Evolutionary conservation across 2,113 vertebrate genomes (phyloP).

Genomic region (Vulpes ferrilata): DNA sequence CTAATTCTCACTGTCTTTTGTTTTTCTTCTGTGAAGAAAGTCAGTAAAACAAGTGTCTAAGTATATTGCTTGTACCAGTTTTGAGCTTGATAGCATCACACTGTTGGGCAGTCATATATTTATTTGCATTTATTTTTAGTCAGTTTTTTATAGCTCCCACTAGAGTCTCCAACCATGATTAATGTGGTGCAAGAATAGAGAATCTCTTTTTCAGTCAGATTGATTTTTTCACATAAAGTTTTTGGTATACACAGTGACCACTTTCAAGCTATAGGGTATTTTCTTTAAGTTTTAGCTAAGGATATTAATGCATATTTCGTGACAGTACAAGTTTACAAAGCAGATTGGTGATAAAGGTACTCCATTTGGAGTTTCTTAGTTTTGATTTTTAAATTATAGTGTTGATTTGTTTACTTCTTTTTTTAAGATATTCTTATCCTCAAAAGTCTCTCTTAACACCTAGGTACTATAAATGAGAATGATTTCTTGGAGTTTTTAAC

Average conservation of each 20-base stretch:
- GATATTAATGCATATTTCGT: background rate
- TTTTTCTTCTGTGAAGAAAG: background rate
- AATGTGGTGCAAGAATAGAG: background rate
- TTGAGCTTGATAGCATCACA: background rate
- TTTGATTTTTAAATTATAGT: conserved; percentile 8
- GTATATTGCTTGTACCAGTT: background rate
- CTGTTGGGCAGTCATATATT: background rate
- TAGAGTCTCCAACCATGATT: background rate
- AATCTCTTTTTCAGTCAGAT: background rate
- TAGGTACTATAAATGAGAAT: background rate
- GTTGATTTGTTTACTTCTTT: background rate
- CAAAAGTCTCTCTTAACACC: background rate
- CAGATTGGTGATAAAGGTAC: background rate
- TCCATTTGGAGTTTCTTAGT: background rate
- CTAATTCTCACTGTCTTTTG: background rate
- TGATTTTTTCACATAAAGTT: background rate
- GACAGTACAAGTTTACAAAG: background rate
- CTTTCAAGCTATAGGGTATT: background rate
- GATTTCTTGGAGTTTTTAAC: background rate
- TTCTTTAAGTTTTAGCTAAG: background rate
- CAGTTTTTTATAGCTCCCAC: background rate
- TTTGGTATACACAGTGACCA: background rate
- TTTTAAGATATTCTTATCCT: background rate
- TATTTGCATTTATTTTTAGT: background rate
- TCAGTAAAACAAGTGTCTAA: background rate